Evolutionary conservation across 2,888 invertebrate genomes (phyloP).

Genomic region (Gortyna flavago): DNA sequence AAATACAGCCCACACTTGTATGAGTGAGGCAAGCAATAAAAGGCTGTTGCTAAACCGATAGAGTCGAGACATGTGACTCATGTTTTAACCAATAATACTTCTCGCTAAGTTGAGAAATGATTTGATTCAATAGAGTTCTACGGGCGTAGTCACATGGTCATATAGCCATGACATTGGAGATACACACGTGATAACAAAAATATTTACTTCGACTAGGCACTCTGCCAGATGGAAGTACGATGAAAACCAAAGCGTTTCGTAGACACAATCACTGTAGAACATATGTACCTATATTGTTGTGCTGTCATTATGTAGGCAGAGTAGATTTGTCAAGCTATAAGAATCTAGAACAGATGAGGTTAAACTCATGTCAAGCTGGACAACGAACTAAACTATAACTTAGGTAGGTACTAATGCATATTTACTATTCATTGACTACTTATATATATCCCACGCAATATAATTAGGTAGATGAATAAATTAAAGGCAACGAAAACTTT

Average conservation of each 20-base stretch:
- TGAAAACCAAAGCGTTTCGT: constrained; percentile 41
- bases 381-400: constrained; percentile 4
- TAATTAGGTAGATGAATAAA: constrained; percentile 9
- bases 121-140: constrained; percentile 46
- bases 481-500: constrained; percentile 11
- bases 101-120: constrained; percentile 58
- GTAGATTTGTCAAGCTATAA: constrained; percentile 17
- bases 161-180: constrained; percentile 70
- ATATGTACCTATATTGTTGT: constrained; percentile 1
- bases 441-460: constrained; percentile 28
- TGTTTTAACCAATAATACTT: constrained; percentile 52
- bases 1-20: constrained; percentile 61
- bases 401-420: constrained; percentile 11
- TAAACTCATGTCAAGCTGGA: constrained; percentile 32
- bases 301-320: not conserved
- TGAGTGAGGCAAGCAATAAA: constrained; percentile 59
- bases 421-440: constrained; percentile 24
- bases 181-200: constrained; percentile 64
- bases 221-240: constrained; percentile 65
- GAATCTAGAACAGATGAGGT: constrained; percentile 30
- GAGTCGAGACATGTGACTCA: constrained; percentile 60
- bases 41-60: constrained; percentile 58
- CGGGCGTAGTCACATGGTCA: constrained; percentile 37
- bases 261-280: constrained; percentile 31
- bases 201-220: constrained; percentile 68